Percentiles rank a stretch among this genome's conserved stretches.
Conservation (phyloP, 1,140 invertebrate genomes). For the Drosophila tropicalis region DNA sequence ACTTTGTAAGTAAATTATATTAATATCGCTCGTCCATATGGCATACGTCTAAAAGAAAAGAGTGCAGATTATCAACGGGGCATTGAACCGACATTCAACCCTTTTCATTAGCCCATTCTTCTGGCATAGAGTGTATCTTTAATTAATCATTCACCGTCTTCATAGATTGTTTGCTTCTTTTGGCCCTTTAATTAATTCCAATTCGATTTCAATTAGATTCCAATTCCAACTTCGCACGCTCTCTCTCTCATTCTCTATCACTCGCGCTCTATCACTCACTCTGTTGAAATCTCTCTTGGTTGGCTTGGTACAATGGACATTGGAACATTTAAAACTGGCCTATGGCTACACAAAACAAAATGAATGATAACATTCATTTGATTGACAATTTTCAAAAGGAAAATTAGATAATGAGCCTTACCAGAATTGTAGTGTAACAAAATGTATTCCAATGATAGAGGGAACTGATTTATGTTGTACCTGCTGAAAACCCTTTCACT, state of each 20-base stretch:
- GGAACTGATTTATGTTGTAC: too few relatives aligned
- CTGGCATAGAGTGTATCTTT: background rate
- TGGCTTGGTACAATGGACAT: background rate
- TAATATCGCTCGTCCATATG: too few relatives aligned
- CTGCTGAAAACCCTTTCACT: too few relatives aligned
- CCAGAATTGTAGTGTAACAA: too few relatives aligned
- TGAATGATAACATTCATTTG: too few relatives aligned
- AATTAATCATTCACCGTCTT: background rate
- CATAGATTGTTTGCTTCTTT: conserved; percentile 1
- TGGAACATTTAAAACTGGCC: background rate
- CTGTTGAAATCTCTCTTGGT: background rate
- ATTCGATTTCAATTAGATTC: conserved; percentile 59
- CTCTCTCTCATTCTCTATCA: background rate
- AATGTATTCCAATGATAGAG: too few relatives aligned
- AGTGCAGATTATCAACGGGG: background rate
- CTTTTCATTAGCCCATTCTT: too few relatives aligned
- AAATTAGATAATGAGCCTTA: too few relatives aligned
- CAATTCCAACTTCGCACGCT: conserved; percentile 18
- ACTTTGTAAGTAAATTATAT: too few relatives aligned
- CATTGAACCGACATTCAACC: background rate
- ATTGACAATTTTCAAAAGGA: too few relatives aligned
- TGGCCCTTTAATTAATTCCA: conserved; percentile 47
- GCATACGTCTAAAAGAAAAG: too few relatives aligned
- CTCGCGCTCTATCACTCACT: background rate
- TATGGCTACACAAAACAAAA: conserved; percentile 4